Base-by-base conservation (phyloP, 2,888 invertebrate species). In the Drosophila ustulata region DNA sequence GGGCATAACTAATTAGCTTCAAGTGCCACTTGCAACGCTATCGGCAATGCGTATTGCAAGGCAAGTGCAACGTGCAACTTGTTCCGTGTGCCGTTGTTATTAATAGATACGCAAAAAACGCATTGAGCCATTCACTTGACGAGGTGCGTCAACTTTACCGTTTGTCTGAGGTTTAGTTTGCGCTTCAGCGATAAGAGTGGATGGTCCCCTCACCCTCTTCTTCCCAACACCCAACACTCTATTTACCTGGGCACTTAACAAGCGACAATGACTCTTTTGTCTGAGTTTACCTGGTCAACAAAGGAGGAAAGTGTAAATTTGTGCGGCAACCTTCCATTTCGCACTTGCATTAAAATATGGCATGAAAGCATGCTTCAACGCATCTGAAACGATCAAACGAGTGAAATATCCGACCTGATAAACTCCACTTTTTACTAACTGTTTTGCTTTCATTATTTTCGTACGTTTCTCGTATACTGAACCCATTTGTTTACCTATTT, bases 201-300 rank as follows among this genome's bases (percentile, higher is more conserved):
- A 11, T 37, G n/a, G 11, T n/a, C n/a, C 37, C 37, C n/a, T 3
- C 5, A n/a, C 13, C 18, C 18, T 23, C 28, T 26, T 26, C 25
- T 26, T 3, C 8, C 51, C 8, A 18, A 13, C 69, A 4, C n/a
- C 34, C 37, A 23, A 6, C 7, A 1, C 11, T 6, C 50, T 77
- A 59, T 82, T 82, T 80, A 50, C 69, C 46, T 28, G 43, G 41
- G 45, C 57, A 80, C 80, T 82, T 76, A 65, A 49, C 83, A 47
- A 63, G 57, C 62, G 71, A 80, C 80, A 80, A 78, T 68, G 80
- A 83, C 75, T 75, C 75, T 63, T 63, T 66, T 64, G 82, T 66
- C 80, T 62, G 66, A 70, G 65, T 70, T 75, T 57, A 62, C 73
- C 64, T 51, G 75, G 49, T 45, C 23, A 57, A 53, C 55, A 59